phyloP scores from a whole-genome alignment of 2,888 invertebrate genomes.

The Aplocera efformata region DNA sequence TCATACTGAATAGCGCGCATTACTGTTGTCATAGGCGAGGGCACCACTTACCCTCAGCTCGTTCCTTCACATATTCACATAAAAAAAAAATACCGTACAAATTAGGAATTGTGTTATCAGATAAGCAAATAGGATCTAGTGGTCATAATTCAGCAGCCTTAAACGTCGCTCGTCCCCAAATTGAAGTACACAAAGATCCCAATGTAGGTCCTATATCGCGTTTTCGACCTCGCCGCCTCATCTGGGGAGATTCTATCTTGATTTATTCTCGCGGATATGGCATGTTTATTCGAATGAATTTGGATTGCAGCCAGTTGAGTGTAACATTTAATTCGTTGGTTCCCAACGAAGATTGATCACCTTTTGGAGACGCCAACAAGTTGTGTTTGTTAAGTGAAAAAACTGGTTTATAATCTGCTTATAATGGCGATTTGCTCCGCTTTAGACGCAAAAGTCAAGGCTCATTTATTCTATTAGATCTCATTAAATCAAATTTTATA shows the following conservation, averaged over 20 bases:
- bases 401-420: too few species aligned
- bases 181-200: conserved; percentile 2
- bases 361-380: not conserved
- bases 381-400: too few species aligned
- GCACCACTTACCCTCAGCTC: too few species aligned
- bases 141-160: not conserved
- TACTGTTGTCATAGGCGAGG: too few species aligned
- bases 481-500: too few species aligned
- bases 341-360: conserved; percentile 26
- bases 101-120: too few species aligned
- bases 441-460: too few species aligned
- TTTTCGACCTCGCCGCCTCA: conserved; percentile 5
- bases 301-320: conserved; percentile 49
- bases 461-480: too few species aligned
- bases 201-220: conserved; percentile 3
- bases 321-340: conserved; percentile 43
- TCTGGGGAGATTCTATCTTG: conserved; percentile 21
- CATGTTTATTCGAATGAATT: conserved; percentile 32
- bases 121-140: not conserved
- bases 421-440: too few species aligned
- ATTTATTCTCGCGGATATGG: conserved; percentile 18
- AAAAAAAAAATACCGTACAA: too few species aligned
- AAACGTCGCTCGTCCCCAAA: not conserved
- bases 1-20: too few species aligned
- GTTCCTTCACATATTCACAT: too few species aligned